phyloP scores from a whole-genome alignment of 2,888 invertebrate genomes.

The Tribolium freemani region DNA sequence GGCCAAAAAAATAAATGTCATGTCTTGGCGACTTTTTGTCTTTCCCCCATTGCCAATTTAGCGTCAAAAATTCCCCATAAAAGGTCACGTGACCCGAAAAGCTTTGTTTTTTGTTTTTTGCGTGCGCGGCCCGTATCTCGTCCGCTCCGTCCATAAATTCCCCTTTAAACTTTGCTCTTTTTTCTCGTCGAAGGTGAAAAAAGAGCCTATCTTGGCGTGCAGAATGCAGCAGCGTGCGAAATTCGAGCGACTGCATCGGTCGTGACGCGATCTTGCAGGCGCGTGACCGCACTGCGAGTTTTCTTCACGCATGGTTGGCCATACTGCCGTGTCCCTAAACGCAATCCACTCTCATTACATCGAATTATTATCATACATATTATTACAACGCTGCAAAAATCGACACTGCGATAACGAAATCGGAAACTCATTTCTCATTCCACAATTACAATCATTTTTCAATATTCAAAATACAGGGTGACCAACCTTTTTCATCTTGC shows the following conservation, averaged over 20 bases:
- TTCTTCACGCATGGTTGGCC: constrained; percentile 58
- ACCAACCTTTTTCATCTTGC: no score
- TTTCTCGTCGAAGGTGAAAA: constrained; percentile 20
- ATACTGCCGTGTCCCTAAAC: constrained; percentile 50
- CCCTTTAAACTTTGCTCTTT: background rate
- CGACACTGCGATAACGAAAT: background rate
- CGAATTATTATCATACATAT: constrained; percentile 41
- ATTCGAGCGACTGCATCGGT: constrained; percentile 50
- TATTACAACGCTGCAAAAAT: constrained; percentile 2
- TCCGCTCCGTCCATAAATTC: constrained; percentile 12
- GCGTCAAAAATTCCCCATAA: no score
- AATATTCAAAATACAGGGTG: no score
- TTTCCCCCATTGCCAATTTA: no score
- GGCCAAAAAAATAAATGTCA: no score
- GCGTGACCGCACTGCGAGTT: constrained; percentile 57
- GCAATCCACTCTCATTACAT: constrained; percentile 46
- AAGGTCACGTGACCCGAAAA: background rate
- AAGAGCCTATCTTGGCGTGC: constrained; percentile 45
- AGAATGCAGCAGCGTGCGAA: constrained; percentile 51
- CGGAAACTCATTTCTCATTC: no score
- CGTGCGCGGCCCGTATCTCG: background rate
- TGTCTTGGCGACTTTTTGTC: no score
- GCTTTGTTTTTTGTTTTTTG: background rate
- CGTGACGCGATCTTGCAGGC: constrained; percentile 57
- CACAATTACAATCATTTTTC: no score